These are phyloP conservation scores for Crepidodera aurea DNA, from an alignment of 2,888 invertebrate genomes.

Conservation along the genomic window DNA sequence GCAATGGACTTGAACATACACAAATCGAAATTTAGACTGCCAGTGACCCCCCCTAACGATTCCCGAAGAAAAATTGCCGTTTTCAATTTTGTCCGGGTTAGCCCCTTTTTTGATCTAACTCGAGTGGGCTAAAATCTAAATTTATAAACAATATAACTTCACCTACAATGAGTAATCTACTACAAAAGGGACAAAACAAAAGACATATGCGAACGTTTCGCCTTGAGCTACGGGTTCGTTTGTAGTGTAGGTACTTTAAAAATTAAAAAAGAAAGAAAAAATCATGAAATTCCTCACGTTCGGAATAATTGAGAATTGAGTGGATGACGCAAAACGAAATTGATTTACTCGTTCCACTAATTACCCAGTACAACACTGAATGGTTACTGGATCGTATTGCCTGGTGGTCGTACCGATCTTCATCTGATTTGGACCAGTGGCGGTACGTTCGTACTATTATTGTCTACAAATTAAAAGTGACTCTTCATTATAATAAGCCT, in stretches of 20 bases:
- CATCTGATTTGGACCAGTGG: not conserved
- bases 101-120: too few relatives aligned
- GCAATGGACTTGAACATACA: too few relatives aligned
- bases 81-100: too few relatives aligned
- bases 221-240: not conserved
- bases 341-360: slow-evolving; percentile 11
- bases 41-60: too few relatives aligned
- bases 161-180: not conserved
- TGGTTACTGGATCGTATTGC: not conserved
- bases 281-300: not conserved
- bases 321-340: slow-evolving; percentile 9
- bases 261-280: not conserved
- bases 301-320: not conserved
- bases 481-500: too few relatives aligned
- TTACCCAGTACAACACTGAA: slow-evolving; percentile 3
- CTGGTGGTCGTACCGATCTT: not conserved
- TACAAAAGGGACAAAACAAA: not conserved
- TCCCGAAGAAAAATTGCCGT: too few relatives aligned
- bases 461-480: too few relatives aligned
- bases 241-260: not conserved
- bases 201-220: not conserved
- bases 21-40: too few relatives aligned
- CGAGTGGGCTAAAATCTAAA: too few relatives aligned
- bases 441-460: not conserved
- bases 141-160: too few relatives aligned